Percentiles rank a stretch among this genome's conserved stretches.
These are phyloP conservation scores for Chlorops oryzae DNA, from an alignment of 1,140 invertebrate genomes.

Conservation along the genomic window DNA sequence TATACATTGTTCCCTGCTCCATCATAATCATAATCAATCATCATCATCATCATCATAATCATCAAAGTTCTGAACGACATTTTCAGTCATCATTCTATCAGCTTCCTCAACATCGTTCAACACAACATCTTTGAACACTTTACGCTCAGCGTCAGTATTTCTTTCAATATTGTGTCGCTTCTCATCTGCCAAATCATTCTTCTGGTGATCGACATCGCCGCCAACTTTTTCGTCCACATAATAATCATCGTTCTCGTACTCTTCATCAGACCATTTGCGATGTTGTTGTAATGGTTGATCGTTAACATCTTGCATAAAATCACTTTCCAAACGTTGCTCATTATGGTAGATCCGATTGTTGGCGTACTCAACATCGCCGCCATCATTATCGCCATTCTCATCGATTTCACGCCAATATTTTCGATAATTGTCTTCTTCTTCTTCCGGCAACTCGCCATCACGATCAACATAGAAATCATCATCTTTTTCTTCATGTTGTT, in stretches of 20 bases:
- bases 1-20: too few relatives aligned
- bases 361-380: slow-evolving; percentile 33
- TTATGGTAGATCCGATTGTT: slow-evolving; percentile 22
- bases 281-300: too few relatives aligned
- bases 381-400: slow-evolving; percentile 33
- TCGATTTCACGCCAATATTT: slow-evolving; percentile 37
- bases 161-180: too few relatives aligned
- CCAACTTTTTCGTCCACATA: slow-evolving; percentile 6
- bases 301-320: neutral
- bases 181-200: too few relatives aligned
- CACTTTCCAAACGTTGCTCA: slow-evolving; percentile 16
- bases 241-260: slow-evolving; percentile 10
- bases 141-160: too few relatives aligned
- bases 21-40: too few relatives aligned
- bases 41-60: too few relatives aligned
- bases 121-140: too few relatives aligned
- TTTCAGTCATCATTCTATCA: too few relatives aligned
- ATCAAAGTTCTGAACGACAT: too few relatives aligned
- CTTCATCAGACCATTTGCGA: neutral
- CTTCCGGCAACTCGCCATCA: slow-evolving; percentile 15
- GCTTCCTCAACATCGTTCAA: too few relatives aligned
- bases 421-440: slow-evolving; percentile 23
- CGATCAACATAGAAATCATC: neutral
- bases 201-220: neutral
- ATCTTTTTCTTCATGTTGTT: slow-evolving; percentile 15